Evolutionary conservation across 1,140 invertebrate genomes (phyloP).

Genomic region (Ylistrum balloti): DNA sequence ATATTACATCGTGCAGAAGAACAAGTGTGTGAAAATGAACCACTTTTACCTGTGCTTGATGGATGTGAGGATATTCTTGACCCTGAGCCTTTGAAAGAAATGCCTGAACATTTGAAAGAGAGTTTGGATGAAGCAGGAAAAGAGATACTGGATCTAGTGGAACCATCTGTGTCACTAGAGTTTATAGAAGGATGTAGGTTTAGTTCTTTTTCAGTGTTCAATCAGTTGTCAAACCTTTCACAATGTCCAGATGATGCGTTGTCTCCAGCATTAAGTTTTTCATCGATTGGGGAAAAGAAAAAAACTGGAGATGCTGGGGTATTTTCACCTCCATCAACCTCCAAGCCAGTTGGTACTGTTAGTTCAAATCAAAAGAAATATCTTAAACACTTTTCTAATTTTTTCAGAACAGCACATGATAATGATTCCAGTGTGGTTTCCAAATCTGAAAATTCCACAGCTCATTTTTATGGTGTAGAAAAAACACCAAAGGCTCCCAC

Average conservation of each 20-base stretch:
- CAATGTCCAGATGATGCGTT: neutral
- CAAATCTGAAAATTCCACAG: too few relatives aligned
- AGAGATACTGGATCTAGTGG: neutral
- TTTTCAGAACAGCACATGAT: neutral
- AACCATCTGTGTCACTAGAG: neutral
- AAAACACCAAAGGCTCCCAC: neutral
- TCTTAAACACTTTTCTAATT: neutral
- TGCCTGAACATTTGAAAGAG: too few relatives aligned
- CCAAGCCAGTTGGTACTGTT: neutral
- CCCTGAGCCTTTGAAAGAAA: neutral
- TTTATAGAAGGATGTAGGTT: neutral
- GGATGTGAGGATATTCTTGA: neutral
- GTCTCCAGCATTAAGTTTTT: neutral
- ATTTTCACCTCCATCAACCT: neutral
- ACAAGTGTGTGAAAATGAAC: neutral
- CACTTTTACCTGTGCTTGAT: neutral
- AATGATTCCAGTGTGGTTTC: neutral
- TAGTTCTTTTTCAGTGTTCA: slow-evolving; percentile 6
- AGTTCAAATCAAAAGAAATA: neutral
- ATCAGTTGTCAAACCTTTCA: neutral
- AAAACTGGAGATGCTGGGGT: neutral
- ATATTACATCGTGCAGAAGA: neutral
- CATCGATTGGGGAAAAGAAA: neutral
- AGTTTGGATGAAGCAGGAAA: neutral
- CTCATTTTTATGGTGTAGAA: neutral